Base-by-base conservation (phyloP, 2,888 invertebrate species). In the Julus scandinavius region DNA sequence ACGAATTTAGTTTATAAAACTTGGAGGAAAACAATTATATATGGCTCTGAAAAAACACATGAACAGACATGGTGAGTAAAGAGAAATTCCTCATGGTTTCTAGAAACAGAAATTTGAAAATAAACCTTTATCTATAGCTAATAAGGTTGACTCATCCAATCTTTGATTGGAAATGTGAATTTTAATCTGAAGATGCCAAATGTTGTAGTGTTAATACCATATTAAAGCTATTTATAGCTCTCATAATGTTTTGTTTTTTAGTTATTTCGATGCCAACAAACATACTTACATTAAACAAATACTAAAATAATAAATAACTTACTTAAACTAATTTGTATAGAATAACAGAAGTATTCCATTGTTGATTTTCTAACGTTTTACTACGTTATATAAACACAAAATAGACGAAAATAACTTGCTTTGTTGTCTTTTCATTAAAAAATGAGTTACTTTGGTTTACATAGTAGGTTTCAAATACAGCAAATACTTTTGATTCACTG, bases 41-140 rank as follows among this genome's bases (percentile, higher is more conserved):
- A 45, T 80, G 38, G 80, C 38, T 80, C 80, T 80, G 80, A 80
- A 80, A 80, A 38, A 80, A 80, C 80, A 80, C 29, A 38, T 80
- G 38, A 80, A 80, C 80, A 80, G 38, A 38, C 38, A 11, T 54
- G 80, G 38, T 80, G 80, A 11, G 72, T 29, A 13, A 11, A 13
- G 15, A 54, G 4, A 54, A 54, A 54, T 54, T 54, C 54, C 15
- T 54, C 13, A 13, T 17, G 15, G 38, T 80, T 80, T 38, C 29
- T 15, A 6, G 80, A 80, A 80, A 38, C 38, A 6, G 80, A 80
- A 80, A 38, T 80, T 38, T 80, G 7, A 13, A 80, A 80, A 80
- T 80, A 72, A 72, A 29, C 9, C 29, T 72, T 80, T 45, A 45
- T 11, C 80, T 40, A 38, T 15, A 15, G 13, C 80, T 80, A 80